Base-by-base conservation (phyloP, 2,113 vertebrate species). In the Triplophysa siluroides region DNA sequence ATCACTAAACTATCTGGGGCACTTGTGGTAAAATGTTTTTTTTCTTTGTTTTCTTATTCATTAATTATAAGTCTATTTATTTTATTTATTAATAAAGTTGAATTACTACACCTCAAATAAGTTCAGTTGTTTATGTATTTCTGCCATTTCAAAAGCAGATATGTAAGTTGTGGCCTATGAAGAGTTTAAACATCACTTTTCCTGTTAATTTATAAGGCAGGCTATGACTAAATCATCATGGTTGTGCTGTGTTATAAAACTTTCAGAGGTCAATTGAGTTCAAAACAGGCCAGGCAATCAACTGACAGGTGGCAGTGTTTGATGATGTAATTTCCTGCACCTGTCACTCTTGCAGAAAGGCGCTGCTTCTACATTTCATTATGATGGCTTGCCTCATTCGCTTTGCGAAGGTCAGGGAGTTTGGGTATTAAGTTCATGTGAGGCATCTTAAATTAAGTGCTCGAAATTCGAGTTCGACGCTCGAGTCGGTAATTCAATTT, bases 321-420 rank as follows among this genome's bases (percentile, higher is more conserved):
- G 66, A 83, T 83, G 71, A 79, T 83, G 82, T 78, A 80, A 80
- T 83, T 78, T 83, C 58, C 82, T 70, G 24, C 62, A 64, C 82
- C 78, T 83, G 78, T 83, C 82, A 76, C 29, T 69, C 60, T 52
- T 24, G 24, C 64, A 62, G 60, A 38, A 76, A 67, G 50, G 65
- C 16, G 73, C 45, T 16, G 43, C 62, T 77, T 74, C 33, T 62
- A 74, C 70, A 79, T 76, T 60, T 62, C 73, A 79, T 76, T 76
- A 58, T 68, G 60, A 79, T 65, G 65, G 64, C 73, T 83, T 26
- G 21, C 41, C 62, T 65, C 61, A 38, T 65, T 65, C 41, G 3
- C 1, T 65, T 77, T 33, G 45, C 62, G 18, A 76, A 76, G 74
- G 74, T 76, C 74, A 76, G 45, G 24, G 61, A 77, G 62, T 65